Evolutionary conservation across 1,140 invertebrate species (phyloP).

Genomic region (Platyura marginata): DNA sequence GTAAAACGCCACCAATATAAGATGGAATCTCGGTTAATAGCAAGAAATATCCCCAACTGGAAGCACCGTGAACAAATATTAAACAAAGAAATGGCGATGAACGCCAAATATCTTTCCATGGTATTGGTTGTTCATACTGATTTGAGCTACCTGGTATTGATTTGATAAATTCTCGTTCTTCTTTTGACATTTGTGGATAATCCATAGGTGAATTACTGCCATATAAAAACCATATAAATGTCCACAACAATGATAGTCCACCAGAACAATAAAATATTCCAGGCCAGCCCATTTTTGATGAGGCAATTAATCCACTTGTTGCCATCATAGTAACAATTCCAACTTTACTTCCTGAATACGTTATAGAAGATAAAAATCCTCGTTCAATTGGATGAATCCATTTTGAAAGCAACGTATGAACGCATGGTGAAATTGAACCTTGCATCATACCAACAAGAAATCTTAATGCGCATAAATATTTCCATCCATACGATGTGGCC

Average conservation of each 20-base stretch:
- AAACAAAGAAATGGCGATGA: slow-evolving; percentile 70
- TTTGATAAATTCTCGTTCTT: slow-evolving; percentile 46
- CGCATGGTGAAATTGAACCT: slow-evolving; percentile 61
- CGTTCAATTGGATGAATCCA: slow-evolving; percentile 48
- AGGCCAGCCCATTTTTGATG: slow-evolving; percentile 52
- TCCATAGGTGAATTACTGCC: slow-evolving; percentile 45
- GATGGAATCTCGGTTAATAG: slow-evolving; percentile 80
- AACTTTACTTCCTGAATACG: slow-evolving; percentile 46
- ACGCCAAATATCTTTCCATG: slow-evolving; percentile 56
- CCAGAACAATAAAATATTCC: slow-evolving; percentile 65
- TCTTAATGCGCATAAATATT: slow-evolving; percentile 29
- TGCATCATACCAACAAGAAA: slow-evolving; percentile 59
- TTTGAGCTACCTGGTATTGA: neutral
- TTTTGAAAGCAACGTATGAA: slow-evolving; percentile 61
- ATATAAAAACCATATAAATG: slow-evolving; percentile 36
- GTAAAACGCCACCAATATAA: slow-evolving; percentile 69
- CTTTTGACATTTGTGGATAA: slow-evolving; percentile 30
- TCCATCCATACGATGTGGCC: slow-evolving; percentile 26
- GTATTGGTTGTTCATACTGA: slow-evolving; percentile 12
- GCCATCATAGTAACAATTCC: slow-evolving; percentile 22
- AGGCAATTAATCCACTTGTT: slow-evolving; percentile 37
- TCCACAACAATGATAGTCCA: slow-evolving; percentile 36
- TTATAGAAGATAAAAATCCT: slow-evolving; percentile 32
- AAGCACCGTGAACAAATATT: slow-evolving; percentile 61
- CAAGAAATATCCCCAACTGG: slow-evolving; percentile 91